Evolutionary conservation across 2,888 invertebrate genomes (phyloP), one percentile per base, ranked within the genome.

Genomic region (Hyppa rectilinea): DNA sequence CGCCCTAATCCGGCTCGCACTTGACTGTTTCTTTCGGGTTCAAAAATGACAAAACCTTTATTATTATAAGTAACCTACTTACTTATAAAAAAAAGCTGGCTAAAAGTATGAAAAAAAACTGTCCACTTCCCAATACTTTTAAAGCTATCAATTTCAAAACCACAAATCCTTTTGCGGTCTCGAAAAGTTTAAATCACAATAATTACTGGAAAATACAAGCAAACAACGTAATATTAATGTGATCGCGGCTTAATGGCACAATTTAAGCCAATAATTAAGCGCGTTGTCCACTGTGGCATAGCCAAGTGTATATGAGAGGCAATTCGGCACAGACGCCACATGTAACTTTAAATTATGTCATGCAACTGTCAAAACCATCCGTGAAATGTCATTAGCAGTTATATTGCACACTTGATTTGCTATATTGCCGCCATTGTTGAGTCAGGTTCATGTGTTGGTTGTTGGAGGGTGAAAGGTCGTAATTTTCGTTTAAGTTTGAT

Each of bases 231-330:
- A 50, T 49, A 81, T 77, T 58, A 81, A 75, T 71, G 74, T 78
- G 66, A 71, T 70, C 70, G 31, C 7, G 10, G 61, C 53, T 56
- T 68, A 66, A 69, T 61, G 58, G 47, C 14, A 71, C 61, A 75
- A 78, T 75, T 72, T 76, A 58, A 75, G 55, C 74, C 78, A 61
- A 80, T 86, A 81, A 85, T 87, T 83, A 75, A 64, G 59, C 40
- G 36, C 65, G 78, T 36, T 62, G 75, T 79, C 84, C 87, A 87
- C 53, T 82, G 83, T 71, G 56, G 47, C 73, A 53, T 73, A 43
- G 65, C 60, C 71, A 77, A 88, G 87, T 87, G 88, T 81, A 31
- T 74, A 75, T 71, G 79, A 89, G 88, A 78, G 88, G 87, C 88
- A 45, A 88, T 89, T 89, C 63, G 49, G 49, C 55, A 70, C 89